Conservation (phyloP, 2,113 vertebrate species). For the Menidia beryllina region DNA sequence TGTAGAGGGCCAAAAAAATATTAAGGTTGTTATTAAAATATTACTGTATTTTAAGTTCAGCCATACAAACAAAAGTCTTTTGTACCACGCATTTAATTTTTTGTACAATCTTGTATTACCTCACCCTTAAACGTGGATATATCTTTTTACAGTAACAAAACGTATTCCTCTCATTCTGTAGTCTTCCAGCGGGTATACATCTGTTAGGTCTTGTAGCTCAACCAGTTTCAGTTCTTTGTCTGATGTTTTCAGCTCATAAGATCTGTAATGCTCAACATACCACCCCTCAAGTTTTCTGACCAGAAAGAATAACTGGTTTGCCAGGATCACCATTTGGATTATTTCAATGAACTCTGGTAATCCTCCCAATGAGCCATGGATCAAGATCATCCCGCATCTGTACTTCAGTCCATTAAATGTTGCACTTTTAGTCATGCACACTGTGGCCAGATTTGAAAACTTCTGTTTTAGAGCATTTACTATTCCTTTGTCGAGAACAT, state of each 20-base stretch:
- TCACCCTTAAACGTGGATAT: not conserved
- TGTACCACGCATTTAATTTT: not conserved
- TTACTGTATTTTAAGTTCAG: no score
- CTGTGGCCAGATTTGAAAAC: conserved; percentile 9
- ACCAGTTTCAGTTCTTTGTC: no score
- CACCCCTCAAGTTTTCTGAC: conserved; percentile 14
- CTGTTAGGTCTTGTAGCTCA: no score
- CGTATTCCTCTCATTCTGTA: no score
- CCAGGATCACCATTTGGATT: conserved; percentile 45
- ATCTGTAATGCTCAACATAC: no score
- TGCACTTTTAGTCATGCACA: conserved; percentile 45
- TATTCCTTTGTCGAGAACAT: conserved; percentile 31
- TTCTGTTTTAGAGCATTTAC: conserved; percentile 27
- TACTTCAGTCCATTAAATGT: conserved; percentile 41
- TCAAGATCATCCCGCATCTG: conserved; percentile 48
- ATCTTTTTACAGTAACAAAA: no score
- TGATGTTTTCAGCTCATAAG: no score
- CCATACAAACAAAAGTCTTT: not conserved
- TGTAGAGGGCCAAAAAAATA: not conserved
- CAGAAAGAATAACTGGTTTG: conserved; percentile 33
- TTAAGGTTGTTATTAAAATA: no score
- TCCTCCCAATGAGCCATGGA: conserved; percentile 46
- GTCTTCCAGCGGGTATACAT: no score
- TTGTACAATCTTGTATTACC: not conserved
- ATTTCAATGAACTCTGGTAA: conserved; percentile 56